Conservation (phyloP, 2,888 invertebrate species). For the Tetramorium bicarinatum region DNA sequence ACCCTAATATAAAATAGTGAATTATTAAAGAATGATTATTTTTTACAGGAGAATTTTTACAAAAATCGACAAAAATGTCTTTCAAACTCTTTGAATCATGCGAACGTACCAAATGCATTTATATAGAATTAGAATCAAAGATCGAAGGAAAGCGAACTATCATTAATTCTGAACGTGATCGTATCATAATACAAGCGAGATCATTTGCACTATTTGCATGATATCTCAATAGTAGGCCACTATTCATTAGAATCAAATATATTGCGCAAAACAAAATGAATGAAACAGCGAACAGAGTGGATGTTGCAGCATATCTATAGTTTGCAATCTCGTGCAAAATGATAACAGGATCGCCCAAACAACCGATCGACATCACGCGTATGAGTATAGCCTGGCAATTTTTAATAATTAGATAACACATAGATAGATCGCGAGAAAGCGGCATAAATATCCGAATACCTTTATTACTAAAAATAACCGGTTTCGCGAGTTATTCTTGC, state of each 20-base stretch:
- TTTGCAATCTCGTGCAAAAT: conserved; percentile 8
- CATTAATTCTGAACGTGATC: background rate
- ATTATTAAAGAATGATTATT: background rate
- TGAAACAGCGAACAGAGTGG: background rate
- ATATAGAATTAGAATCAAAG: background rate
- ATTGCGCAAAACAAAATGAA: conserved; percentile 10
- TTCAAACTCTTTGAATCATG: background rate
- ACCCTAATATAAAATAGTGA: background rate
- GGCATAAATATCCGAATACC: conserved; percentile 24
- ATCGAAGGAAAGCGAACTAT: background rate
- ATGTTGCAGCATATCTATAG: background rate
- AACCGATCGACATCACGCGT: background rate
- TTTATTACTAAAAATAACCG: conserved; percentile 35
- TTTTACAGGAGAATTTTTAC: background rate
- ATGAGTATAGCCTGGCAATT: background rate
- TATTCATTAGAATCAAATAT: background rate
- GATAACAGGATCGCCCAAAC: background rate
- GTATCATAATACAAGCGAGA: background rate
- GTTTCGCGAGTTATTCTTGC: conserved; percentile 15
- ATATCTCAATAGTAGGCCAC: background rate
- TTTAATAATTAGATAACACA: conserved; percentile 31
- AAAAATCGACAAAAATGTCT: background rate
- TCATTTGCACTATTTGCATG: background rate
- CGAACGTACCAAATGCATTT: background rate
- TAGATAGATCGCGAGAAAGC: conserved; percentile 23